Conservation (phyloP, 1,140 invertebrate species). For the Zelostemma sp. region DNA sequence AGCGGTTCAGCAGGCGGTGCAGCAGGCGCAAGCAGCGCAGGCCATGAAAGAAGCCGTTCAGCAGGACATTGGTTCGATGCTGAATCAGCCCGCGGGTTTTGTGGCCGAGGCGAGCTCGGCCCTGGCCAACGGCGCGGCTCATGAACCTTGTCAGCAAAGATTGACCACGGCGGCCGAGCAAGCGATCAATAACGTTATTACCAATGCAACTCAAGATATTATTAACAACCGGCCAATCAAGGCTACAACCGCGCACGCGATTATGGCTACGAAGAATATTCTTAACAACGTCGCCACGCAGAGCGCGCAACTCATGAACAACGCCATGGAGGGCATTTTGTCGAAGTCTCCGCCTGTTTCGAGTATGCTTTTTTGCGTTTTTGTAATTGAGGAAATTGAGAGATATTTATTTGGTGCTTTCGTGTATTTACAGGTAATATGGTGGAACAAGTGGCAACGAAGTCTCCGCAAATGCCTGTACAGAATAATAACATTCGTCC, state of each 20-base stretch:
- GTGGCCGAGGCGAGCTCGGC: constrained; percentile 66
- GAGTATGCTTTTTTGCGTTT: background rate
- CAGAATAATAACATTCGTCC: constrained; percentile 44
- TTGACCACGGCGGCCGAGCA: constrained; percentile 65
- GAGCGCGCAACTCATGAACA: constrained; percentile 67
- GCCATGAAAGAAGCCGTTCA: constrained; percentile 68
- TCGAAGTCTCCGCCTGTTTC: constrained; percentile 61
- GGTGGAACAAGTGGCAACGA: constrained; percentile 64
- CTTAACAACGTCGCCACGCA: constrained; percentile 66
- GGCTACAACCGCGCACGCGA: constrained; percentile 65
- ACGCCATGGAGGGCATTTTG: constrained; percentile 64
- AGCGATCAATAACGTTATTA: constrained; percentile 66
- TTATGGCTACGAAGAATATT: constrained; percentile 68
- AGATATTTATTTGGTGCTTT: too few relatives aligned
- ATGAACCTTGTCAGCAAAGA: constrained; percentile 64
- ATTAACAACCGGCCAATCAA: constrained; percentile 52
- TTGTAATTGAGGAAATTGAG: too few relatives aligned
- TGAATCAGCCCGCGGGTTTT: constrained; percentile 63
- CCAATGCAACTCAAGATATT: constrained; percentile 57
- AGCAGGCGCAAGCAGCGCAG: constrained; percentile 69
- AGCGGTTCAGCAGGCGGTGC: constrained; percentile 74
- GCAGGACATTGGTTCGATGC: constrained; percentile 66
- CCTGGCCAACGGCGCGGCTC: constrained; percentile 62
- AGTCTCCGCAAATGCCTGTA: constrained; percentile 56
- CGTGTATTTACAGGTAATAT: constrained; percentile 39